A percentile compares a stretch with the other conserved stretches of the same genome.
Conservation (phyloP, 1,140 invertebrate genomes). For the Musca vetustissima region DNA sequence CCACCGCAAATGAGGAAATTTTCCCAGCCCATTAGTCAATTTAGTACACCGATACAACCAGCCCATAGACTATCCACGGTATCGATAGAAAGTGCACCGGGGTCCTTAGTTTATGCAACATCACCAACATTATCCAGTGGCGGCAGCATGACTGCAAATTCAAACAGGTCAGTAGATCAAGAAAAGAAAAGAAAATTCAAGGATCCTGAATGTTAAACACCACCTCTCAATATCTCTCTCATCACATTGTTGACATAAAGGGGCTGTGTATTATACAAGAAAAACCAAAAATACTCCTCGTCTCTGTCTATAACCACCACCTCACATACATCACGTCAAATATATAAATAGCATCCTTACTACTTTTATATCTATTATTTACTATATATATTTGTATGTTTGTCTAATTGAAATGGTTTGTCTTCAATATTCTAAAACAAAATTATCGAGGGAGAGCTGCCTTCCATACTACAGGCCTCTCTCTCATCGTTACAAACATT, state of each 20-base stretch:
- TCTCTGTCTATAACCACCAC: neutral
- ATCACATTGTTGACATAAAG: too few species aligned
- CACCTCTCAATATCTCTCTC: neutral
- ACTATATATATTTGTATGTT: too few species aligned
- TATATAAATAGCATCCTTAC: neutral
- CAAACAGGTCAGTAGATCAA: conserved; percentile 30
- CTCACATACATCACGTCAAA: neutral
- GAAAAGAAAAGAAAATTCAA: too few species aligned
- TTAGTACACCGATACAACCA: neutral
- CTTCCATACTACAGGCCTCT: too few species aligned
- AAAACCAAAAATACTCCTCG: neutral
- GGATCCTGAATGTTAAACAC: neutral
- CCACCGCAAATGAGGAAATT: neutral
- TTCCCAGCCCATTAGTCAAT: neutral
- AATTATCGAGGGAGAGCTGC: too few species aligned
- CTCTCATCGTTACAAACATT: too few species aligned
- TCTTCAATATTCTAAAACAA: too few species aligned
- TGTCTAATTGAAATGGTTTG: too few species aligned
- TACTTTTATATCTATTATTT: too few species aligned
- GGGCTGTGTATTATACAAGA: too few species aligned
- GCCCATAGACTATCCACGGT: conserved; percentile 6
- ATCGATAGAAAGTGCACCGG: conserved; percentile 20
- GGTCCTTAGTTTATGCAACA: conserved; percentile 13
- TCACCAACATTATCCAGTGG: conserved; percentile 25
- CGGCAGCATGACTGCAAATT: neutral